Percentiles rank a stretch among this genome's conserved stretches.
Conservation (phyloP, 2,888 invertebrate species). For the Biston betularia region DNA sequence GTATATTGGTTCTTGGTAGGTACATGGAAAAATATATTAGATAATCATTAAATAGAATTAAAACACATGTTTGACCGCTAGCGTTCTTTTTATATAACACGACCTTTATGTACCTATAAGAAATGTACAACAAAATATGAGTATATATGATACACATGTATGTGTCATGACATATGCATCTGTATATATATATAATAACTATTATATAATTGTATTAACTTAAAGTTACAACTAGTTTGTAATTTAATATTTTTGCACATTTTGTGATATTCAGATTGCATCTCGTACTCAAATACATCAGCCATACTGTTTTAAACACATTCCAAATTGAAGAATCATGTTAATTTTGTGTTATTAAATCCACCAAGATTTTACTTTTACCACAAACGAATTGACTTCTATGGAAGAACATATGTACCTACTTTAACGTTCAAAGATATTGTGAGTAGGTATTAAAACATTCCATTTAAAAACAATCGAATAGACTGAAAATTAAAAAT, state of each 20-base stretch:
- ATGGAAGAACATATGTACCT: not conserved
- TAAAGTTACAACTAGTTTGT: not conserved
- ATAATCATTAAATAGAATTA: too few relatives aligned
- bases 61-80: too few relatives aligned
- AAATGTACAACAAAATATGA: not conserved
- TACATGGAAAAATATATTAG: too few relatives aligned
- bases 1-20: too few relatives aligned
- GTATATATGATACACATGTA: not conserved
- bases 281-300: not conserved
- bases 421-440: not conserved
- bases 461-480: conserved; percentile 10
- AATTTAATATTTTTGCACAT: not conserved
- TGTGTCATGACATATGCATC: not conserved
- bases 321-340: not conserved
- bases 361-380: too few relatives aligned
- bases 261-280: not conserved
- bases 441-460: not conserved
- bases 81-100: too few relatives aligned
- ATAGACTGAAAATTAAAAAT: conserved; percentile 12
- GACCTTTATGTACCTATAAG: too few relatives aligned
- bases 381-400: too few relatives aligned
- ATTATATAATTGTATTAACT: not conserved
- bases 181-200: not conserved
- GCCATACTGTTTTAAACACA: too few relatives aligned
- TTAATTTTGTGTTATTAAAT: too few relatives aligned